Conservation (phyloP, 2,113 vertebrate genomes). For the Cichladusa arquata region DNA sequence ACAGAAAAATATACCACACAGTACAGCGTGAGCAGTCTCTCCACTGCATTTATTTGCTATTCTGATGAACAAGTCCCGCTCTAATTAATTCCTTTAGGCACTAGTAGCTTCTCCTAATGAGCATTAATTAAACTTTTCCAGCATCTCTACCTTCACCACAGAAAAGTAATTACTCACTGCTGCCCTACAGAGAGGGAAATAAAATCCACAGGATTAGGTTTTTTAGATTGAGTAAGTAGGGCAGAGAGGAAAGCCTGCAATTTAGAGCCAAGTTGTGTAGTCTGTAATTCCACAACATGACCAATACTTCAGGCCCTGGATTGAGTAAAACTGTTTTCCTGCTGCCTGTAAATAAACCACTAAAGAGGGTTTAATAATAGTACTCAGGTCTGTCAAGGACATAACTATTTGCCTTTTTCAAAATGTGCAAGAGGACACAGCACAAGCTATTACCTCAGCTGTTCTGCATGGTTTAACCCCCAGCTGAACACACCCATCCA, state of each 20-base stretch:
- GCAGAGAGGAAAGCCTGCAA: not conserved
- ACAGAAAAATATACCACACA: fast-evolving
- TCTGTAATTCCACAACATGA: not conserved
- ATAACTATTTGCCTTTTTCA: not conserved
- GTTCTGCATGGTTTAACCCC: not conserved
- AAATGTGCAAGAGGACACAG: not conserved
- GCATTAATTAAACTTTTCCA: slow-evolving; percentile 58
- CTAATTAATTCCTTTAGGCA: slow-evolving; percentile 19
- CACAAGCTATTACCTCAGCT: not conserved
- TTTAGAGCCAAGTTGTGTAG: not conserved
- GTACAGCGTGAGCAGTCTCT: not conserved
- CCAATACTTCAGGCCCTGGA: not conserved
- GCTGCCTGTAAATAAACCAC: not conserved
- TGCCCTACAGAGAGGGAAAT: slow-evolving; percentile 42
- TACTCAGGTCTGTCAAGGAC: not conserved
- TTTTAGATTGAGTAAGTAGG: slow-evolving; percentile 32
- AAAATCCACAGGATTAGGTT: slow-evolving; percentile 51
- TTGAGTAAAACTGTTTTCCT: not conserved
- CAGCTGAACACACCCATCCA: not conserved
- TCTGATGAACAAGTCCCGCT: not conserved
- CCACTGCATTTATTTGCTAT: not conserved
- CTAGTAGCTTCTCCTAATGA: slow-evolving; percentile 23
- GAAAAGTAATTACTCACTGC: slow-evolving; percentile 60
- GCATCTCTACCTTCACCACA: slow-evolving; percentile 34
- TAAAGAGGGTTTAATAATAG: not conserved